These are phyloP conservation scores for Turritopsis dohrnii DNA, from an alignment of 30 jellyfish, hydroid and myxozoan species.

Conservation along the genomic window DNA sequence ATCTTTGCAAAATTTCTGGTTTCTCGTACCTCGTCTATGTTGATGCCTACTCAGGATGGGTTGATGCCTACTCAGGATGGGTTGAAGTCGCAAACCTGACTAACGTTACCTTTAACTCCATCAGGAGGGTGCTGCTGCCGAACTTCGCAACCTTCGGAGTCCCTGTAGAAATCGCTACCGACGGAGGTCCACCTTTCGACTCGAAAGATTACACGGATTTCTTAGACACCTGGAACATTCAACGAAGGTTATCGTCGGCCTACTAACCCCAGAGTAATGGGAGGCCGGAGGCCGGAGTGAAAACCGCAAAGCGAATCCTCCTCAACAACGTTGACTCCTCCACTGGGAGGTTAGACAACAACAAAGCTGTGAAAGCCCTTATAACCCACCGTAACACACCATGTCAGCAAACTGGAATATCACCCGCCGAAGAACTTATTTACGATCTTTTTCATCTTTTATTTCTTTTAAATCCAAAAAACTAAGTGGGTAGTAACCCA, in stretches of 20 bases:
- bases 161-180: constrained; percentile 8
- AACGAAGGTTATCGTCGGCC: constrained; percentile 24
- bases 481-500: too few species aligned
- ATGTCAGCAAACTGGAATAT: background rate
- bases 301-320: background rate
- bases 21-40: constrained; percentile 23
- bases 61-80: constrained; percentile 41
- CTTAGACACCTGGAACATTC: constrained; percentile 8
- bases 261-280: constrained; percentile 34
- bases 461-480: too few species aligned
- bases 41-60: too few species aligned
- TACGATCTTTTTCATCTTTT: too few species aligned
- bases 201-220: background rate
- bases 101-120: background rate
- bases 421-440: background rate
- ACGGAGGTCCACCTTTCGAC: background rate
- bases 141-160: background rate
- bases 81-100: constrained; percentile 37
- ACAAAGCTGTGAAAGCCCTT: background rate
- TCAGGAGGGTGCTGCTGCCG: background rate
- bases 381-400: background rate
- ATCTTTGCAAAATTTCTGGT: background rate
- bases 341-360: background rate
- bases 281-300: constrained; percentile 33
- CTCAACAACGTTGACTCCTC: background rate